Evolutionary conservation across 2,797 vertebrate genomes (phyloP).

Genomic region (Acomys russatus): DNA sequence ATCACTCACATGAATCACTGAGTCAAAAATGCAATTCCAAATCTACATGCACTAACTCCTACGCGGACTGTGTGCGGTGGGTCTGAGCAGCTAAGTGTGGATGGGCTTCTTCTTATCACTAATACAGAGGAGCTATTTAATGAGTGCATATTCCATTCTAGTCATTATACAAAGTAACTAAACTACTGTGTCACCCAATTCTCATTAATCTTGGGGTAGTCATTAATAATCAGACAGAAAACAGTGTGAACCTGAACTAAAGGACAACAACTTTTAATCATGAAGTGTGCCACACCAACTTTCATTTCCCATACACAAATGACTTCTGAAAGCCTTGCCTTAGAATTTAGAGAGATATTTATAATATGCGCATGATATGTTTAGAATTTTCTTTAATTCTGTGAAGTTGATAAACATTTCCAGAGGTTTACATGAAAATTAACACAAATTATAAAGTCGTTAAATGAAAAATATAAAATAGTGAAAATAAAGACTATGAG

Average conservation of each 20-base stretch:
- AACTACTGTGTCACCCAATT: background rate
- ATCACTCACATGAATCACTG: slow-evolving; percentile 60
- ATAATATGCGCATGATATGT: background rate
- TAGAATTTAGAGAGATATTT: background rate
- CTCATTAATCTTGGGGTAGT: background rate
- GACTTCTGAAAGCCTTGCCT: background rate
- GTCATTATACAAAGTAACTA: background rate
- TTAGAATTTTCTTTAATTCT: slow-evolving; percentile 41
- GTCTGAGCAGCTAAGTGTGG: background rate
- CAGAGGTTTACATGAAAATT: background rate
- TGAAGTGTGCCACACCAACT: background rate
- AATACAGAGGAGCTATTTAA: slow-evolving; percentile 1
- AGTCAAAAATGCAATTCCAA: slow-evolving; percentile 59
- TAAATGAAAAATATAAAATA: background rate
- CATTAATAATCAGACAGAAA: background rate
- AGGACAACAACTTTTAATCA: background rate
- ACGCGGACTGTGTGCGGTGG: background rate
- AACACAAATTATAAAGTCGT: background rate
- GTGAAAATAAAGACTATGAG: background rate
- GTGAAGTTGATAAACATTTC: background rate
- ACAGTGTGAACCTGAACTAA: background rate
- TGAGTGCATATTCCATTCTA: background rate
- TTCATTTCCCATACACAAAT: background rate
- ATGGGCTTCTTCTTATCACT: background rate
- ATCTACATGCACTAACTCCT: slow-evolving; percentile 16